These are phyloP conservation scores for Amphiprion clarkii DNA, from an alignment of 2,797 vertebrate species.

Conservation along the genomic window DNA sequence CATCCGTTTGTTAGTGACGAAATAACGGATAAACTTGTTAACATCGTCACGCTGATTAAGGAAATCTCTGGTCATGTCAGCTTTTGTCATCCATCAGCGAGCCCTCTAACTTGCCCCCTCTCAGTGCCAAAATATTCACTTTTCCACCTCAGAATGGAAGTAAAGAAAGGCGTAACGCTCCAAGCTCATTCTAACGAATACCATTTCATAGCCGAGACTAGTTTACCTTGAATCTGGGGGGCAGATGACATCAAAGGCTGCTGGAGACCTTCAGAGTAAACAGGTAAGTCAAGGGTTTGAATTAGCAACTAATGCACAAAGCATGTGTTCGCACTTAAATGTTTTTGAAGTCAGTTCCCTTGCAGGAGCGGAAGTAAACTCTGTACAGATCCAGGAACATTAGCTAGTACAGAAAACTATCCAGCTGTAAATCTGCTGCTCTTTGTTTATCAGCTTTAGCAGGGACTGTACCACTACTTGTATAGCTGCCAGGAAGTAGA, in stretches of 20 bases:
- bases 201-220: conserved; percentile 24
- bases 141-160: neutral
- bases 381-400: neutral
- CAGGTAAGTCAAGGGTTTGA: conserved; percentile 71
- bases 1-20: neutral
- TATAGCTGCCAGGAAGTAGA: neutral
- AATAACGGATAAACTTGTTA: conserved; percentile 7
- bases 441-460: neutral
- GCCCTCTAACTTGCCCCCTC: conserved; percentile 1
- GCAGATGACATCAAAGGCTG: conserved; percentile 41
- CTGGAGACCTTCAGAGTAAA: conserved; percentile 47
- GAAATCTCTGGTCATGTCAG: conserved; percentile 25
- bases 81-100: conserved; percentile 21
- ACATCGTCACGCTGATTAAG: conserved; percentile 45
- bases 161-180: neutral
- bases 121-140: conserved; percentile 6
- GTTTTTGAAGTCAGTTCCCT: neutral
- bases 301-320: neutral
- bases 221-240: conserved; percentile 36
- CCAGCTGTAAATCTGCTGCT: neutral
- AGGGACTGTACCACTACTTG: neutral
- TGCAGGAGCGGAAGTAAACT: neutral
- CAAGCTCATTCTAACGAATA: conserved; percentile 7
- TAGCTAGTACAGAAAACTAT: neutral
- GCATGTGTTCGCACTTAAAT: conserved; percentile 5